Conservation (phyloP, 2,888 invertebrate species). For the Omphaloscelis lunosa region DNA sequence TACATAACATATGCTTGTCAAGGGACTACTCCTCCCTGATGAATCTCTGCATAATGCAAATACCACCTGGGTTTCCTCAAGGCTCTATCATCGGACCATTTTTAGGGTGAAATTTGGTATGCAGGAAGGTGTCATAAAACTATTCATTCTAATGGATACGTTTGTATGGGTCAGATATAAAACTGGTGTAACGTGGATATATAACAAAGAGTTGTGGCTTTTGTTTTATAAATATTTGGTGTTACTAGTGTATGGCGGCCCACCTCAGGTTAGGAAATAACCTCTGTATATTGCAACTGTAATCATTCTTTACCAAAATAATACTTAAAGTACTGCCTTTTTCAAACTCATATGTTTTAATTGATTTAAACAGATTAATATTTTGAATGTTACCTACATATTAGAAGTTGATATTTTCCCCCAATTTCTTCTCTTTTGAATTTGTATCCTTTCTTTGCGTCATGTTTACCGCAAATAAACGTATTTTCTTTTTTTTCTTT, state of each 20-base stretch:
- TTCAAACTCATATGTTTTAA: background rate
- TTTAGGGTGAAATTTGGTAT: conserved; percentile 34
- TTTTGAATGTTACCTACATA: background rate
- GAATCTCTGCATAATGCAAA: conserved; percentile 66
- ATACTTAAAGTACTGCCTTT: background rate
- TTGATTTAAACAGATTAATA: background rate
- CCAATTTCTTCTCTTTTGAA: no score
- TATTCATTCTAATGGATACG: conserved; percentile 43
- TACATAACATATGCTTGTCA: conserved; percentile 48
- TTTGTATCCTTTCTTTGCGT: no score
- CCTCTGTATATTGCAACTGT: no score
- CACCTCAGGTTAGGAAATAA: background rate
- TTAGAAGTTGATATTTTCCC: no score
- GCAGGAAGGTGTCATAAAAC: conserved; percentile 26
- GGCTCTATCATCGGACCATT: conserved; percentile 41
- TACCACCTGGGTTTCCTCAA: conserved; percentile 43
- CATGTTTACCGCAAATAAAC: background rate
- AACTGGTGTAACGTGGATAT: conserved; percentile 21
- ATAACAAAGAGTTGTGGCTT: background rate
- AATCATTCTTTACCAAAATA: background rate
- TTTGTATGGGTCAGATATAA: background rate
- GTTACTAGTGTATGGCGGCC: background rate
- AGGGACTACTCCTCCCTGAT: conserved; percentile 53
- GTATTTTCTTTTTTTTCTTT: background rate
- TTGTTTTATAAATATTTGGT: background rate